A percentile compares a stretch with the other conserved stretches of the same genome.
Conservation (phyloP, 2,113 vertebrate genomes). For the Syngnathus typhle region DNA sequence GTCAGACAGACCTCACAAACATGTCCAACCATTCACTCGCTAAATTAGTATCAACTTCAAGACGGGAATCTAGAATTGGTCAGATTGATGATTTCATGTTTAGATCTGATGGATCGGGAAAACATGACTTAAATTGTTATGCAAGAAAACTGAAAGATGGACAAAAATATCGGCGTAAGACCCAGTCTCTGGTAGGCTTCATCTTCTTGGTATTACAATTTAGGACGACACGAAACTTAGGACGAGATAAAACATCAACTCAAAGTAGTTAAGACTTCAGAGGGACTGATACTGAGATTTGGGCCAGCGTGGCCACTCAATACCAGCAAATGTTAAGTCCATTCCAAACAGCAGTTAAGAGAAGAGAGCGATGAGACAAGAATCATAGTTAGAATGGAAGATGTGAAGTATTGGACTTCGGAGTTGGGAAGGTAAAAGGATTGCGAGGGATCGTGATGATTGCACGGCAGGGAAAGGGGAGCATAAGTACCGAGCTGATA, state of each 20-base stretch:
- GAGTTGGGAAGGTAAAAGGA: constrained; percentile 1
- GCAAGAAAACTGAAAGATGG: not conserved
- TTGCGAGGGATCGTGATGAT: not conserved
- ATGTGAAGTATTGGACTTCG: constrained; percentile 1
- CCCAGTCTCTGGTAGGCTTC: no score
- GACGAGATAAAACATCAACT: no score
- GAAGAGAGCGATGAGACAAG: constrained; percentile 13
- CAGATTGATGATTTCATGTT: constrained; percentile 20
- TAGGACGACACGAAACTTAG: no score
- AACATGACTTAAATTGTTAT: not conserved
- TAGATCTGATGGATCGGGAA: constrained; percentile 1
- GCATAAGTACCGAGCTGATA: constrained; percentile 88
- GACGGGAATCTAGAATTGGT: not conserved
- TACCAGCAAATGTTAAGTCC: not conserved
- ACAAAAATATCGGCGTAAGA: no score
- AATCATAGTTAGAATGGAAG: constrained; percentile 31
- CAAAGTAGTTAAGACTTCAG: no score
- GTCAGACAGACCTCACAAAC: constrained; percentile 17
- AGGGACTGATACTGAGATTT: no score
- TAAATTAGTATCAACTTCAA: constrained; percentile 9
- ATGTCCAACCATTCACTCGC: constrained; percentile 15
- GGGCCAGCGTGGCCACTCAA: no score
- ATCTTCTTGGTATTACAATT: no score
- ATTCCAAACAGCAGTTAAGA: constrained; percentile 4
- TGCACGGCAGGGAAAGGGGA: not conserved